Evolutionary conservation across 1,140 invertebrate genomes (phyloP).

Genomic region (Druon quercuslanigerum): DNA sequence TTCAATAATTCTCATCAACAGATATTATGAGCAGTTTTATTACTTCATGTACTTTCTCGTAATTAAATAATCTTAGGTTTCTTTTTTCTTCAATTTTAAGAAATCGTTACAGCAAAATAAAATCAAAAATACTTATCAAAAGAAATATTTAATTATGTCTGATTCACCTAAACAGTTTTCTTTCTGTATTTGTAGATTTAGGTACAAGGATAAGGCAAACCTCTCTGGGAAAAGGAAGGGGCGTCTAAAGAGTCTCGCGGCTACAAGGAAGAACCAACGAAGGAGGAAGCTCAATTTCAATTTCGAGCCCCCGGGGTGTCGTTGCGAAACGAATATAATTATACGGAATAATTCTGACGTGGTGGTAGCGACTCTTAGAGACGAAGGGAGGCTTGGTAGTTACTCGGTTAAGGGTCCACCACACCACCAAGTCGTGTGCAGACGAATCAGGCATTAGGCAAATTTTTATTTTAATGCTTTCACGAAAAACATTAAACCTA

Average conservation of each 20-base stretch:
- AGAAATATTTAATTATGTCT: conserved; percentile 28
- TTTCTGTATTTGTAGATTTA: conserved; percentile 21
- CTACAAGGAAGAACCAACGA: conserved; percentile 54
- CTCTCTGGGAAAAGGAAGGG: conserved; percentile 16
- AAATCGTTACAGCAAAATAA: background rate
- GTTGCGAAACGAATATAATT: conserved; percentile 76
- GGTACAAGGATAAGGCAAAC: conserved; percentile 4
- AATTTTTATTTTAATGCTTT: conserved; percentile 7
- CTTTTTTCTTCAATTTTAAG: background rate
- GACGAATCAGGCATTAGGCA: background rate
- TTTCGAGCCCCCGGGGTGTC: conserved; percentile 74
- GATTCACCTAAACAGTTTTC: conserved; percentile 23
- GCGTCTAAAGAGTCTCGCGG: conserved; percentile 53
- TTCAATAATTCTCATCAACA: background rate
- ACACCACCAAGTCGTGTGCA: background rate
- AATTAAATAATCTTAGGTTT: background rate
- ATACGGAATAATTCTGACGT: conserved; percentile 76
- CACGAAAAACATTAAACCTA: background rate
- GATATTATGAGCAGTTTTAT: background rate
- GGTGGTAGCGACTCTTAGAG: conserved; percentile 43
- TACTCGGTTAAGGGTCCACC: background rate
- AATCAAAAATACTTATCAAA: conserved; percentile 4
- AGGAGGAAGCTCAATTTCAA: conserved; percentile 75
- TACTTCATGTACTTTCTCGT: background rate
- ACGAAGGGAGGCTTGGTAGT: background rate